Evolutionary conservation across 2,113 vertebrate species (phyloP), one percentile per base, ranked within the genome.

Genomic region (Callochromis pleurospilus): DNA sequence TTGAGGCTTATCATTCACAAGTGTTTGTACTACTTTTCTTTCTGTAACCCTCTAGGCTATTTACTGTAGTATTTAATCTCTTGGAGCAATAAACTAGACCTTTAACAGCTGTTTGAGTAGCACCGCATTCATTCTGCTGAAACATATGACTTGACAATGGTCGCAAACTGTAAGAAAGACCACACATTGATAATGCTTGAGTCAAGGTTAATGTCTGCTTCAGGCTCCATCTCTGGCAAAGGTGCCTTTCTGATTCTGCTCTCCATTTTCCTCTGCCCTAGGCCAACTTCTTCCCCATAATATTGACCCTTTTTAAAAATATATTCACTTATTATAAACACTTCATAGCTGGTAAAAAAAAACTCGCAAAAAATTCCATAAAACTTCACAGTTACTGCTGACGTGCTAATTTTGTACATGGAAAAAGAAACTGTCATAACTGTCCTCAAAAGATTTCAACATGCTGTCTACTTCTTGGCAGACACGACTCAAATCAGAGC

Each of bases 11-110:
- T 77, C 24, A 47, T 31, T 77, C 26, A 31, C 70, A n/a, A 19
- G 15, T 49, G 9, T 31, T 77, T 49, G 29, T 0, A 33, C 45
- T 33, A 13, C 42, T 77, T 77, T 75, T 49, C 42, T 77, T n/a
- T 77, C 47, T 31, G 15, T 77, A 77, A n/a, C 15, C 1, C 9
- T n/a, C 0, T 31, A 51, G 26, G 45, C 45, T 51, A 33, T n/a
- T 77, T 77, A 65, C 19, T 38, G 60, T 65, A 51, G 26, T 31
- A 77, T 77, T 77, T 31, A 19, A 47, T 49, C 45, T 75, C 42
- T 19, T 77, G 45, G 14, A 49, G 42, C 70, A 77, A 51, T 49
- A n/a, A 15, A 77, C 26, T 8, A 29, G 24, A 77, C 42, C 45
- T 77, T 77, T 49, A 31, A 12, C 15, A 77, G 73, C 3, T 77